Evolutionary conservation across 2,797 vertebrate genomes (phyloP).

Genomic region (Furcifer pardalis): DNA sequence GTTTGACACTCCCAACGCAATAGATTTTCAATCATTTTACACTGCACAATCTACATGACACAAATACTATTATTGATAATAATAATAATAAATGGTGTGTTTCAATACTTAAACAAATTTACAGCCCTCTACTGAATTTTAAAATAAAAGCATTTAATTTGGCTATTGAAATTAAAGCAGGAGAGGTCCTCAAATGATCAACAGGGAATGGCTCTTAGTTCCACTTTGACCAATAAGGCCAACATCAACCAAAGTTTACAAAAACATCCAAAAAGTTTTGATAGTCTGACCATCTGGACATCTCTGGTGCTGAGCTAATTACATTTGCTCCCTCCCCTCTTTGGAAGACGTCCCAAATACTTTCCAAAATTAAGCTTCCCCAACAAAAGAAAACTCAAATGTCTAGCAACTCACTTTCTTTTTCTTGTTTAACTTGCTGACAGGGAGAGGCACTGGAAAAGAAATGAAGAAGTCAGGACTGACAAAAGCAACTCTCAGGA

Average conservation of each 20-base stretch:
- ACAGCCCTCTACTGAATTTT: background rate
- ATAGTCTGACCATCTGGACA: background rate
- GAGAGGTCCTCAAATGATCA: too few relatives aligned
- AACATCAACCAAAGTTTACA: background rate
- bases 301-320: background rate
- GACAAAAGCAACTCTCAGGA: background rate
- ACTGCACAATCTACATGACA: background rate
- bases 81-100: too few relatives aligned
- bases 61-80: too few relatives aligned
- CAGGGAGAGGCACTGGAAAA: conserved; percentile 65
- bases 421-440: conserved; percentile 74
- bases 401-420: conserved; percentile 74
- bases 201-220: background rate
- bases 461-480: conserved; percentile 13
- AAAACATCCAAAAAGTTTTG: background rate
- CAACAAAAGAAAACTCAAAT: background rate
- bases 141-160: background rate
- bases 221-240: background rate
- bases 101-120: too few relatives aligned
- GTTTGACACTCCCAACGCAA: background rate
- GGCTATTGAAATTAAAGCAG: background rate
- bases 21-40: background rate
- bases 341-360: too few relatives aligned
- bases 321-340: background rate
- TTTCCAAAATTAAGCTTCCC: background rate